Evolutionary conservation across 2,888 invertebrate genomes (phyloP).

Genomic region (Anoplius nigerrimus): DNA sequence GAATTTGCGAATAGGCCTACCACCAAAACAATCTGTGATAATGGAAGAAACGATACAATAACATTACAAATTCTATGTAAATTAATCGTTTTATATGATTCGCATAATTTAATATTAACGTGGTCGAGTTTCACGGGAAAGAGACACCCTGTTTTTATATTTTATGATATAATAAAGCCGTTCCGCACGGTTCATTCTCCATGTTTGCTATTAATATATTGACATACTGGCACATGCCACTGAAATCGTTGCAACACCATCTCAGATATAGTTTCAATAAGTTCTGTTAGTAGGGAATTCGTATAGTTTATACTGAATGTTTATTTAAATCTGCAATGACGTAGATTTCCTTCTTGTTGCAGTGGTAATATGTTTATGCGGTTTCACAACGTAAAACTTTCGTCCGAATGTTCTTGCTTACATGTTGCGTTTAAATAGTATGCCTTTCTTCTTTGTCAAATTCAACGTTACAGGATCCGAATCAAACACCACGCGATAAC

Average conservation of each 20-base stretch:
- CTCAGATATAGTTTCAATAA: slow-evolving; percentile 13
- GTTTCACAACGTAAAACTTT: slow-evolving; percentile 11
- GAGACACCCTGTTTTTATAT: slow-evolving; percentile 9
- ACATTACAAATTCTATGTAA: slow-evolving; percentile 63
- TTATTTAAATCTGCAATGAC: slow-evolving; percentile 32
- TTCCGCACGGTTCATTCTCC: background rate
- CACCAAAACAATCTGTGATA: slow-evolving; percentile 74
- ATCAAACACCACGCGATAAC: background rate
- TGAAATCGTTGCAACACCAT: background rate
- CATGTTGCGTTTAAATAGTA: slow-evolving; percentile 11
- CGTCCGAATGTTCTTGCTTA: slow-evolving; percentile 6
- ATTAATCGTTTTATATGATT: slow-evolving; percentile 51
- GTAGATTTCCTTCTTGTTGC: slow-evolving; percentile 14
- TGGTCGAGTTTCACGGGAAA: slow-evolving; percentile 39
- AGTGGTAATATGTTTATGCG: slow-evolving; percentile 16
- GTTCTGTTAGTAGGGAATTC: slow-evolving; percentile 23
- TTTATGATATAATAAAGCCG: background rate
- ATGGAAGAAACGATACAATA: slow-evolving; percentile 73
- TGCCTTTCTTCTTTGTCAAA: background rate
- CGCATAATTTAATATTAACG: slow-evolving; percentile 45
- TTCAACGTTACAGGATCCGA: background rate
- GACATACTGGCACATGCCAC: background rate
- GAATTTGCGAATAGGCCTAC: slow-evolving; percentile 64
- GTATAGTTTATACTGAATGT: slow-evolving; percentile 39
- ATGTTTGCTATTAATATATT: background rate